Base-by-base conservation (phyloP, 2,888 invertebrate genomes). In the Pegoplata infirma region DNA sequence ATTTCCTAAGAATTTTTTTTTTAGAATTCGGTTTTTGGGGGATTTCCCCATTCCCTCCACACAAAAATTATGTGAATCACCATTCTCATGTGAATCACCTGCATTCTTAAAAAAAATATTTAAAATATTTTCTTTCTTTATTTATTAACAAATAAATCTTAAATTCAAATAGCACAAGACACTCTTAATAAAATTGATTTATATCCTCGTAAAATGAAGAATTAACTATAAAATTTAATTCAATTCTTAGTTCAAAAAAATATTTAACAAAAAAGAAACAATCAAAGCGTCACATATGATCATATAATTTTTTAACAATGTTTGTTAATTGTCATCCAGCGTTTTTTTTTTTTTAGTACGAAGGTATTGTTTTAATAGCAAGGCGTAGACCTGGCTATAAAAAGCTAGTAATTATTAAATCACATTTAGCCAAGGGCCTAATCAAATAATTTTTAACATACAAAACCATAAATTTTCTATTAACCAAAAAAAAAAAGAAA, bases 371-470 rank as follows among this genome's bases (percentile, higher is more conserved):
- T 64, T 63, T 63, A 56, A 63, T 69, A 61, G 49, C 44, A 56
- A 64, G 78, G 78, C 69, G 78, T 78, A 69, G 51, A 49, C 66
- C 6, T 47, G 64, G 19, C 55, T 46, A 69, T 69, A 74, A 78
- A 78, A 61, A 47, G 69, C 59, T 61, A 61, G 61, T 74, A 74
- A 78, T 78, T 78, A 78, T 74, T 64, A 69, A 74, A 67, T 76
- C 71, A 72, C 61, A 58, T 76, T 67, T 58, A 59, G 66, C 64
- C 67, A 21, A 58, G 64, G 40, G 68, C 40, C 44, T 46, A 47
- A 59, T 68, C 46, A 68, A 72, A 64, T 64, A 32, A 36, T 44
- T 59, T 32, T 64, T 47, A 55, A 40, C 10, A 32, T 21, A 53
- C 53, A 53, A 51, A 36, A 51, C 53, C 55, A 67, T 59, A 59